These are phyloP conservation scores for Tricholaema leucomelas DNA, from an alignment of 2,113 vertebrate genomes.

Conservation along the genomic window DNA sequence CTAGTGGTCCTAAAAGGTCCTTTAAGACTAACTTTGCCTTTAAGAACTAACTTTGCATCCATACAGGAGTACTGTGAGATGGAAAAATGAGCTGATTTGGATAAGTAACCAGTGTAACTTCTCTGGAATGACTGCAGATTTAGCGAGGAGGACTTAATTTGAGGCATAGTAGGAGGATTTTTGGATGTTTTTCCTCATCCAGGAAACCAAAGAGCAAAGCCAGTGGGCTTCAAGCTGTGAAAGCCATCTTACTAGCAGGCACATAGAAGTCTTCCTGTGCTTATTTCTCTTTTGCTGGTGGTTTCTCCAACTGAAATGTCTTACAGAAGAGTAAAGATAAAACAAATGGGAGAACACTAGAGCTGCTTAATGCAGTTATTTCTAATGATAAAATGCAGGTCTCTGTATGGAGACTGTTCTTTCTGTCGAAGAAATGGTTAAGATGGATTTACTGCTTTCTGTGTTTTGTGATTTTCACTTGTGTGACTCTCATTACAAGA, in stretches of 20 bases:
- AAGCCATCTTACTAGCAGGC: background rate
- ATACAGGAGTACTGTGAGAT: background rate
- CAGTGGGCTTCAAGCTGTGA: slow-evolving; percentile 29
- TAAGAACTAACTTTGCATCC: too few relatives aligned
- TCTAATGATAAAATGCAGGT: slow-evolving; percentile 51
- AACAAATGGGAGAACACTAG: slow-evolving; percentile 30
- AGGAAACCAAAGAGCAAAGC: background rate
- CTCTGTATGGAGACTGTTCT: slow-evolving; percentile 46
- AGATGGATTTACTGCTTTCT: slow-evolving; percentile 59
- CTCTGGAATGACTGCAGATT: background rate
- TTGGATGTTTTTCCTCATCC: background rate
- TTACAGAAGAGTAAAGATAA: background rate
- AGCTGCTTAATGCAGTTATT: slow-evolving; percentile 39
- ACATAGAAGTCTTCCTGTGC: background rate
- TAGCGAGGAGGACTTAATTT: background rate
- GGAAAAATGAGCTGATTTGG: background rate
- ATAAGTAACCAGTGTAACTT: background rate
- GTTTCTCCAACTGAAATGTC: background rate
- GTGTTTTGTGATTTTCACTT: slow-evolving; percentile 32
- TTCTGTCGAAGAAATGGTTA: slow-evolving; percentile 53
- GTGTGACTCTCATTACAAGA: slow-evolving; percentile 25
- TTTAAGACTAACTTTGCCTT: background rate
- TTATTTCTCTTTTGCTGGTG: background rate
- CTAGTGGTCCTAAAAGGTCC: background rate
- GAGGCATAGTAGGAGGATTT: background rate